phyloP scores from a whole-genome alignment of 2,888 invertebrate genomes.

The Seladonia tumulorum region DNA sequence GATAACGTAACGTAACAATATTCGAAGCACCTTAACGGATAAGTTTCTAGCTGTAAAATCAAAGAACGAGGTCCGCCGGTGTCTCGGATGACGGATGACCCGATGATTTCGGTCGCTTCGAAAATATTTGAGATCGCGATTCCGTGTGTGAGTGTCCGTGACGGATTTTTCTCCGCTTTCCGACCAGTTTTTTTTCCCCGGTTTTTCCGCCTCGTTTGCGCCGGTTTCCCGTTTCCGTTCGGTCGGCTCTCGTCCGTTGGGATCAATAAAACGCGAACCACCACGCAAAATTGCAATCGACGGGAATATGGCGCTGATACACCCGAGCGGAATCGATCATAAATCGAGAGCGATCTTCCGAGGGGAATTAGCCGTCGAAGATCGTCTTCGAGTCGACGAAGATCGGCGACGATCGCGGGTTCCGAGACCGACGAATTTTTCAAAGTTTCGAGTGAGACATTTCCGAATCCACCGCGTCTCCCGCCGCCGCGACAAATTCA shows the following conservation, averaged over 20 bases:
- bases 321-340: constrained; percentile 50
- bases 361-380: not conserved
- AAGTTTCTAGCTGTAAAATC: constrained; percentile 60
- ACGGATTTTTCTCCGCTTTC: not conserved
- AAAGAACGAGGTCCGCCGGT: constrained; percentile 50
- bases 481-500: constrained; percentile 10
- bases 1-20: constrained; percentile 79
- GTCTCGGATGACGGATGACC: constrained; percentile 41
- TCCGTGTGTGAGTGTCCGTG: not conserved
- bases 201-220: not conserved
- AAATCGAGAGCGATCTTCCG: not conserved
- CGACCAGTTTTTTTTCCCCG: not conserved
- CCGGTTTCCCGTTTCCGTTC: constrained; percentile 19
- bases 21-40: constrained; percentile 80
- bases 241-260: not conserved
- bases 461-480: not conserved
- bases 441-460: not conserved
- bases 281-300: constrained; percentile 39
- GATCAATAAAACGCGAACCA: constrained; percentile 57
- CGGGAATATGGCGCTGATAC: constrained; percentile 38
- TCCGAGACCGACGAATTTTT: not conserved
- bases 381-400: not conserved
- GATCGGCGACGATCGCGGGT: not conserved
- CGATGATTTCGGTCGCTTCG: constrained; percentile 17
- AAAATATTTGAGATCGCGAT: constrained; percentile 14